These are phyloP conservation scores for Drosophila jambulina DNA, from an alignment of 1,140 invertebrate genomes.

Conservation along the genomic window DNA sequence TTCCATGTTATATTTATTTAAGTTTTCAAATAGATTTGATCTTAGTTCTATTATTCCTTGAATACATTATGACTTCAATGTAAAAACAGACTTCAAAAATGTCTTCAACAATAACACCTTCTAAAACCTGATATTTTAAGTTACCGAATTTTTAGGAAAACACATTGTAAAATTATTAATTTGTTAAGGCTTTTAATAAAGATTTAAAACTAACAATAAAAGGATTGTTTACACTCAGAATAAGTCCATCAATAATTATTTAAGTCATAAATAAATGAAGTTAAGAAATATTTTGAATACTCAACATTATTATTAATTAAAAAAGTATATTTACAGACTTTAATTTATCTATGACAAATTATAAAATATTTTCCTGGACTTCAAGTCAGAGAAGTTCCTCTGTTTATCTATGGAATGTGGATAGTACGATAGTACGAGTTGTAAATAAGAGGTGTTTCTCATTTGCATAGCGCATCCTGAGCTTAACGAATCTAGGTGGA, in stretches of 20 bases:
- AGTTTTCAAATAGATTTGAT: background rate
- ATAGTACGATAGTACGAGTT: constrained; percentile 50
- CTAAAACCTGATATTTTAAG: no score
- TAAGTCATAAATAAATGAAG: no score
- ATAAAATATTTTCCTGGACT: background rate
- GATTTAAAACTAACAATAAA: no score
- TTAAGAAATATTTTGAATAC: no score
- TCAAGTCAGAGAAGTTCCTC: constrained; percentile 8
- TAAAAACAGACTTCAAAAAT: background rate
- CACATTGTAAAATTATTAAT: background rate
- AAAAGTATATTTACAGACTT: no score
- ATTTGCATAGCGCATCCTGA: constrained; percentile 41
- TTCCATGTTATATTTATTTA: background rate
- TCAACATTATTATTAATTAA: background rate
- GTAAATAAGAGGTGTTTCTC: constrained; percentile 40
- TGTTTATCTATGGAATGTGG: constrained; percentile 16
- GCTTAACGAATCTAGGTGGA: constrained; percentile 30
- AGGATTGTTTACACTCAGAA: no score
- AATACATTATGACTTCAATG: background rate
- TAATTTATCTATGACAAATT: background rate
- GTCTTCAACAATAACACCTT: background rate
- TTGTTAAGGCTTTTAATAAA: no score
- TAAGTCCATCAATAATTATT: no score
- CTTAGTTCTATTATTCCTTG: background rate
- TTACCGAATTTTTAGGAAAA: no score